Evolutionary conservation across 2,888 invertebrate genomes (phyloP), one percentile per base, ranked within the genome.

Genomic region (Laothoe populi): DNA sequence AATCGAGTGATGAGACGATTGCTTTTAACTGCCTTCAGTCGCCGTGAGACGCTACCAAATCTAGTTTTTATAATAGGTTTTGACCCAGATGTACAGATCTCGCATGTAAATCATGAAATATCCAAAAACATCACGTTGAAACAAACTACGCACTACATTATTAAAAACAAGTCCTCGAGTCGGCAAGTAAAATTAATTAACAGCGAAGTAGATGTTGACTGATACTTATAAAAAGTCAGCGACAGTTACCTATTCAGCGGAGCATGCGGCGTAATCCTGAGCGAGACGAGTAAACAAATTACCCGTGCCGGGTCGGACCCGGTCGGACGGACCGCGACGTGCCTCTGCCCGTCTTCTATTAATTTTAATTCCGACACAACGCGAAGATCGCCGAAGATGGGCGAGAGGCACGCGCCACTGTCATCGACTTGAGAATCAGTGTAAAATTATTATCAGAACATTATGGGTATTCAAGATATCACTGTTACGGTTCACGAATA

Each of bases 221-320:
- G 73, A 73, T 69, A 70, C 70, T 70, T 70, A 66, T 69, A 60
- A 81, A 82, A 86, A 89, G 90, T 88, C 88, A 87, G 79, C 74
- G 77, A 78, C 82, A 82, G 86, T 90, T 90, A 86, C 86, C 87
- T 84, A 91, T 90, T 90, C 89, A 89, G 78, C 81, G 83, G 82
- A 87, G 90, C 90, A 83, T 84, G 83, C 90, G 82, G 83, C 85
- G 86, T 92, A 91, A 92, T 92, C 91, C 91, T 75, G 81, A 82
- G 84, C 83, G 86, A 84, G 87, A 82, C 87, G 86, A 88, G 90
- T 91, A 92, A 92, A 92, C 92, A 92, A 92, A 91, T 92, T 91
- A 91, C 90, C 77, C 77, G 79, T 74, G 73, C 79, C 78, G 84
- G 81, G 80, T 81, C 78, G 78, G 81, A 78, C 78, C 83, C 83